These are phyloP conservation scores for Campylomormyrus numenius DNA, from an alignment of 2,113 vertebrate genomes.

Conservation along the genomic window DNA sequence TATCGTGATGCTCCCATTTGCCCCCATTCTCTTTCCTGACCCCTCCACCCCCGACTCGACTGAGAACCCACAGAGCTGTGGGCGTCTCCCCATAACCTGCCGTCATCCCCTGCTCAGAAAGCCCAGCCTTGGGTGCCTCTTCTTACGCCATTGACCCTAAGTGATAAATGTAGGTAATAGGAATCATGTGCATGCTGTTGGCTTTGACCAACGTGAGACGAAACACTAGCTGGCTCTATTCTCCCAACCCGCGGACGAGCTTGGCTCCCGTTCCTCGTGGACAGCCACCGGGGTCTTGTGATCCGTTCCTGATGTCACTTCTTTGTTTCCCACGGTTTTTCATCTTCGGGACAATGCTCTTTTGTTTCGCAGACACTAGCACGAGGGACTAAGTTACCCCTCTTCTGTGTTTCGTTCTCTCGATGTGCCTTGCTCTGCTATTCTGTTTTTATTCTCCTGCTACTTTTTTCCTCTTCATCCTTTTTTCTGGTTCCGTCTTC, in stretches of 20 bases:
- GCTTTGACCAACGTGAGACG: conserved; percentile 38
- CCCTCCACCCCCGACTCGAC: not conserved
- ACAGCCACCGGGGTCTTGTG: conserved; percentile 21
- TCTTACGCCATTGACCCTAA: conserved; percentile 43
- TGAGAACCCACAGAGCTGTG: not conserved
- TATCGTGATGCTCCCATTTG: not conserved
- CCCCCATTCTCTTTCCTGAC: not conserved
- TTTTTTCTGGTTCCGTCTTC: not conserved
- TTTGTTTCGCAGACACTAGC: not conserved
- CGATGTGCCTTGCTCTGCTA: conserved; percentile 5
- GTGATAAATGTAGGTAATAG: conserved; percentile 56
- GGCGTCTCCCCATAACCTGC: conserved; percentile 31
- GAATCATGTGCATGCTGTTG: conserved; percentile 54
- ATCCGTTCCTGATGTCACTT: conserved; percentile 24
- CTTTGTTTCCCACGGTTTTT: conserved; percentile 21
- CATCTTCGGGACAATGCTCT: not conserved
- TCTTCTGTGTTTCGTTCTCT: conserved; percentile 16
- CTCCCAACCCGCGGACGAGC: conserved; percentile 23
- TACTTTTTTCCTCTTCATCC: not conserved
- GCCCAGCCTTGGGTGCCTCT: conserved; percentile 41
- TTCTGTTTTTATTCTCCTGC: not conserved
- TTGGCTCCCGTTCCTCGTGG: conserved; percentile 3
- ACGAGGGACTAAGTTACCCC: conserved; percentile 18
- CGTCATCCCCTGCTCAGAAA: conserved; percentile 45
- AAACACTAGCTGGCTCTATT: conserved; percentile 47